Conservation (phyloP, 2,888 invertebrate genomes). For the Caenorhabditis sp. region DNA sequence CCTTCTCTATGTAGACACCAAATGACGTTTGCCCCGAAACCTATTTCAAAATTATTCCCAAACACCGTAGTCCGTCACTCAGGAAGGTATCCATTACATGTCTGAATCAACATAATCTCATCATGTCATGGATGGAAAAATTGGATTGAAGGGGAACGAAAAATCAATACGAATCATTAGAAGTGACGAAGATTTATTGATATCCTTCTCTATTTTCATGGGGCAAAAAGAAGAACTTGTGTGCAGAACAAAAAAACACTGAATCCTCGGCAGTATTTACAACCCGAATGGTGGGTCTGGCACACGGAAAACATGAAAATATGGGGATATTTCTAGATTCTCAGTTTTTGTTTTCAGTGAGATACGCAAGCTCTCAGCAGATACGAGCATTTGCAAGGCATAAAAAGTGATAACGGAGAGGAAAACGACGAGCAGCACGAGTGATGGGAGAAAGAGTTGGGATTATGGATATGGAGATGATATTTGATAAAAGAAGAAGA, state of each 20-base stretch:
- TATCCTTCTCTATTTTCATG: neutral
- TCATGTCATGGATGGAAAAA: neutral
- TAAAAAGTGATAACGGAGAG: neutral
- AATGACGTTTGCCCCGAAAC: conserved; percentile 23
- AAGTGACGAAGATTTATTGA: conserved; percentile 31
- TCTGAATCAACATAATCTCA: conserved; percentile 17
- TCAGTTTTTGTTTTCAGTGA: neutral
- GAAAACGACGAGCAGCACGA: neutral
- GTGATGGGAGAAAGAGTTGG: too few species aligned
- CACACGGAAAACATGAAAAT: neutral
- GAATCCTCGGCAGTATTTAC: conserved; percentile 28
- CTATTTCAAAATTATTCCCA: conserved; percentile 17
- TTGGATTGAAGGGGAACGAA: neutral
- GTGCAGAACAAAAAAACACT: conserved; percentile 8
- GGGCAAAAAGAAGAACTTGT: neutral
- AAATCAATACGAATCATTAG: conserved; percentile 30
- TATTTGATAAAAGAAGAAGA: conserved; percentile 18
- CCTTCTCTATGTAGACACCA: conserved; percentile 18
- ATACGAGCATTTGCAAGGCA: neutral
- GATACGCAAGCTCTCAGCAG: conserved; percentile 1
- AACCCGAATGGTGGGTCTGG: neutral
- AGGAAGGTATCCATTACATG: conserved; percentile 17
- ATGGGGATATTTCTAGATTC: conserved; percentile 26
- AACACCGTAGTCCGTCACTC: neutral
- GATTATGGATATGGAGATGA: conserved; percentile 16